Evolutionary conservation across 2,797 vertebrate genomes (phyloP), one percentile per base, ranked within the genome.

Genomic region (Argentina silus): DNA sequence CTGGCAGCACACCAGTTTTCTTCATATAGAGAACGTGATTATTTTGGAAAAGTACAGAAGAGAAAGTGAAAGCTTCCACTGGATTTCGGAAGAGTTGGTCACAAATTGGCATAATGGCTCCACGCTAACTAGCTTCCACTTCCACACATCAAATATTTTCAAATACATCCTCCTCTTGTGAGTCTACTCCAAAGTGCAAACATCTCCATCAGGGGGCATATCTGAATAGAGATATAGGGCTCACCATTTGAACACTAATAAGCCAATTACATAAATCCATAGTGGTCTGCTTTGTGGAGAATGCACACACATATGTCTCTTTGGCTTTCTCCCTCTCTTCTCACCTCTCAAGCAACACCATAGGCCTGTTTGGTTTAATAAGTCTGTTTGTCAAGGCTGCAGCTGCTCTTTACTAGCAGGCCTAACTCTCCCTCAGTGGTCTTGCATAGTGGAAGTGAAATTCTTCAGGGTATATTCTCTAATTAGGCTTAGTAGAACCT

Each of bases 361-460:
- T 71, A 76, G 83, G 89, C 82, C 78, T 85, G 79, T 88, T 88
- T 90, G 86, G 72, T 80, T 85, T 91, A 88, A 85, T 88, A 89
- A 90, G 76, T 84, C 63, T 90, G 87, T 90, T 87, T 90, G 85
- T 82, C 81, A 89, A 86, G 82, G 83, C 81, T 50, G 17, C 45
- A 14, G 61, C 47, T 27, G 47, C 65, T 67, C 65, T 67, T 14
- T 19, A 47, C 84, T 82, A 19, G 8, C 78, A 15, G 69, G 82
- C 77, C 81, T 77, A 19, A 70, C 70, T 72, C 62, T 79, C 81
- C 76, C 70, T 79, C 81, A 82, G 81, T 78, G 69, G 70, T 75
- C 51, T 71, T 85, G 65, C 78, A 15, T 72, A 45, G 80, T 74
- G 81, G 69, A 83, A 69, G 76, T 78, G 82, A 80, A 82, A 82